Conservation (phyloP, 2,888 invertebrate genomes). For the Lomographa bimaculata region DNA sequence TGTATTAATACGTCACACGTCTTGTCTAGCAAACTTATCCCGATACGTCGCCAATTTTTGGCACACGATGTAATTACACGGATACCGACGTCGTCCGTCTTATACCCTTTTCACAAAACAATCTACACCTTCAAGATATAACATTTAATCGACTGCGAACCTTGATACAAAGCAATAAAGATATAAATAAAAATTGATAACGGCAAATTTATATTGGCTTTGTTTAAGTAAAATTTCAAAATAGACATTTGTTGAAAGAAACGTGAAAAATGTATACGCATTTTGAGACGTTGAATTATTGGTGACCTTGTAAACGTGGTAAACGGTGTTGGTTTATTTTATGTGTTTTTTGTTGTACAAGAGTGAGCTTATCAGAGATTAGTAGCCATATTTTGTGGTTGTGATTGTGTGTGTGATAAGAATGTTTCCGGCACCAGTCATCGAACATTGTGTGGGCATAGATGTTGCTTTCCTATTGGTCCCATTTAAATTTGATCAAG, state of each 20-base stretch:
- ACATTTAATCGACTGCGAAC: constrained; percentile 32
- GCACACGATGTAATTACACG: constrained; percentile 49
- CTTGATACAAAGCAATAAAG: constrained; percentile 38
- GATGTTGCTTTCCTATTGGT: no score
- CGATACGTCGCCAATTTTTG: constrained; percentile 41
- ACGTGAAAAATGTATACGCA: background rate
- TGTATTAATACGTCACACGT: constrained; percentile 6
- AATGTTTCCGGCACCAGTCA: no score
- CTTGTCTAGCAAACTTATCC: constrained; percentile 16
- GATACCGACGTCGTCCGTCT: constrained; percentile 43
- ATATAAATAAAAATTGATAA: constrained; percentile 20
- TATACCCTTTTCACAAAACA: constrained; percentile 35
- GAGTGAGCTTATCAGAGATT: no score
- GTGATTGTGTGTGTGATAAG: no score
- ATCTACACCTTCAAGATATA: constrained; percentile 27
- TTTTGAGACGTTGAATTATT: background rate
- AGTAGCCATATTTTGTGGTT: no score
- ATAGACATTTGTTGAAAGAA: constrained; percentile 16
- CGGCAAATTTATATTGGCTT: constrained; percentile 14
- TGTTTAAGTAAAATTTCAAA: constrained; percentile 12
- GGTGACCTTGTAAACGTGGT: constrained; percentile 8
- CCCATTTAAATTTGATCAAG: no score
- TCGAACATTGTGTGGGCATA: no score
- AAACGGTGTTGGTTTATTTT: no score
- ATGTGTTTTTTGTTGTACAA: no score